These are phyloP conservation scores for Mylabris phalerata DNA, from an alignment of 1,140 invertebrate genomes.

Conservation along the genomic window DNA sequence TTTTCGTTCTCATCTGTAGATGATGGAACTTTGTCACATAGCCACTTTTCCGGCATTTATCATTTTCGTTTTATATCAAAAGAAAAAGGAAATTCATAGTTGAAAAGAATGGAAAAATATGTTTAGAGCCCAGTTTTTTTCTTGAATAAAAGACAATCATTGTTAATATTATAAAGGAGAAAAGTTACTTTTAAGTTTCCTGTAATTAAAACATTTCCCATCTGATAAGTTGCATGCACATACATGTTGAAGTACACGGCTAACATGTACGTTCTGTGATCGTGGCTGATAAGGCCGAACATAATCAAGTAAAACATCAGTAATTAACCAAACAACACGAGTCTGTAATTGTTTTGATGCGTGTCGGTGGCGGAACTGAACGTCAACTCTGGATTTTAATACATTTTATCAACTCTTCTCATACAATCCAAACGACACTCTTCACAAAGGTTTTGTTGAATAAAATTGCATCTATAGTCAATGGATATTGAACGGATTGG, in stretches of 20 bases:
- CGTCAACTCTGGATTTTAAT: no score
- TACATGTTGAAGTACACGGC: neutral
- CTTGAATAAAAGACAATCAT: no score
- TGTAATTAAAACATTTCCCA: slow-evolving; percentile 15
- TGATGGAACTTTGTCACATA: slow-evolving; percentile 32
- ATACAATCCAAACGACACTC: no score
- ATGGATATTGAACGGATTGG: neutral
- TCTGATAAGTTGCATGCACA: slow-evolving; percentile 23
- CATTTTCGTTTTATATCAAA: slow-evolving; percentile 15
- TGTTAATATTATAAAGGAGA: neutral
- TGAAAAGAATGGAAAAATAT: no score
- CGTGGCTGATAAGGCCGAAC: slow-evolving; percentile 27
- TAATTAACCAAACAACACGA: slow-evolving; percentile 30
- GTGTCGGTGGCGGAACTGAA: slow-evolving; percentile 10
- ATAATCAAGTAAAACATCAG: slow-evolving; percentile 30
- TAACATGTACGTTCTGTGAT: slow-evolving; percentile 5
- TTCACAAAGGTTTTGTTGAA: no score
- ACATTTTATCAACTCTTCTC: no score
- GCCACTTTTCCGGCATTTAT: slow-evolving; percentile 27
- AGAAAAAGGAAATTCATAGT: neutral
- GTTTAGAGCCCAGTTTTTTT: no score
- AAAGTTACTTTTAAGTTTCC: neutral
- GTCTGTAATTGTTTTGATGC: slow-evolving; percentile 32
- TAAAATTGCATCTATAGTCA: no score
- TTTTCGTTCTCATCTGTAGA: slow-evolving; percentile 14